Evolutionary conservation across 2,113 vertebrate species (phyloP).

Genomic region (Labeo rohita): DNA sequence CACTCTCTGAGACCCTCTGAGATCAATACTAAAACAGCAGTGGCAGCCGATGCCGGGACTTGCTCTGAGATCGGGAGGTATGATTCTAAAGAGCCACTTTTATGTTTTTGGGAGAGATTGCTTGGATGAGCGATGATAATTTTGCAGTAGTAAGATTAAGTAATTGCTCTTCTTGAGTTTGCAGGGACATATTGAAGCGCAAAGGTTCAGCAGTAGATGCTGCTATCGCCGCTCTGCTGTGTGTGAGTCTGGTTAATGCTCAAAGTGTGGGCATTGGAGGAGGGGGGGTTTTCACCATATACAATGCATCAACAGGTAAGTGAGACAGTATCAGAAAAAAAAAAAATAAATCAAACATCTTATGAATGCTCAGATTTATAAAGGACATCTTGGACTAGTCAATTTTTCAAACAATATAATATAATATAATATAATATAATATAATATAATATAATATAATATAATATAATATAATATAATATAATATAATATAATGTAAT

Average conservation of each 20-base stretch:
- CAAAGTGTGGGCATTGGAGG: slow-evolving; percentile 97
- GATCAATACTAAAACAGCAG: slow-evolving; percentile 81
- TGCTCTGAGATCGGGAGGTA: no score
- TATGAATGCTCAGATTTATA: no score
- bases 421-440: no score
- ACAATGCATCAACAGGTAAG: slow-evolving; percentile 72
- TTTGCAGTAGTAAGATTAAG: not conserved
- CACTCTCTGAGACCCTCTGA: slow-evolving; percentile 47
- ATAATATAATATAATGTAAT: no score
- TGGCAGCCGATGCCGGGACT: slow-evolving; percentile 86
- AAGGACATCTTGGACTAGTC: no score
- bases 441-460: no score
- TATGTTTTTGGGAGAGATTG: not conserved
- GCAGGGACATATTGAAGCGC: slow-evolving; percentile 86
- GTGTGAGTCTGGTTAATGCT: slow-evolving; percentile 85
- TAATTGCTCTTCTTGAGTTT: slow-evolving; percentile 8
- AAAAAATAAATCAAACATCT: no score
- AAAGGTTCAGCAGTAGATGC: slow-evolving; percentile 90
- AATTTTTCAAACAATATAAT: no score
- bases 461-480: no score
- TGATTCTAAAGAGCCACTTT: slow-evolving; percentile 9
- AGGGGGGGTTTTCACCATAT: slow-evolving; percentile 83
- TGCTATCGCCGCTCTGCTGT: slow-evolving; percentile 88
- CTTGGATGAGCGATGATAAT: not conserved
- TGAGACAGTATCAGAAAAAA: not conserved